phyloP scores from a whole-genome alignment of 1,140 invertebrate species.

The Ladona fulva region DNA sequence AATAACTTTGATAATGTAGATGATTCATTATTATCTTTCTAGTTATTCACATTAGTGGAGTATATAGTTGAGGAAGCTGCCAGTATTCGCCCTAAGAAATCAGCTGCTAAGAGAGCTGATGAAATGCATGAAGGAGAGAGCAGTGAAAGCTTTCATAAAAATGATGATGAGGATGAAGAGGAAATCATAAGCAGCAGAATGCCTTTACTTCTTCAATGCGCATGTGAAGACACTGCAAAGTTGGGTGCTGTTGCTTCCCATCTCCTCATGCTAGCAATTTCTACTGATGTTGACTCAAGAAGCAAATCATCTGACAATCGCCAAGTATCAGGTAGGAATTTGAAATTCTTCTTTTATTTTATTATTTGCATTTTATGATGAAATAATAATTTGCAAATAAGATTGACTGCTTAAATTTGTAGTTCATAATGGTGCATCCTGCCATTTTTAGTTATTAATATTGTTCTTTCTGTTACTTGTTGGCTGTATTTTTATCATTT shows the following conservation, averaged over 20 bases:
- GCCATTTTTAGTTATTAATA: too few relatives aligned
- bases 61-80: slow-evolving; percentile 67
- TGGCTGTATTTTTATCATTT: too few relatives aligned
- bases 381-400: too few relatives aligned
- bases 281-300: not conserved
- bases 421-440: too few relatives aligned
- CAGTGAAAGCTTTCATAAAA: slow-evolving; percentile 12
- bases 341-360: too few relatives aligned
- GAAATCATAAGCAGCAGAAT: slow-evolving; percentile 39
- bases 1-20: too few relatives aligned
- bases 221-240: slow-evolving; percentile 44
- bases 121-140: not conserved
- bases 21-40: not conserved
- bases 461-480: too few relatives aligned
- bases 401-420: too few relatives aligned
- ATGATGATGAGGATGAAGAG: slow-evolving; percentile 9
- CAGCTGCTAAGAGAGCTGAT: slow-evolving; percentile 33
- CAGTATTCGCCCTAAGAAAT: slow-evolving; percentile 32
- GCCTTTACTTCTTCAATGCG: slow-evolving; percentile 58
- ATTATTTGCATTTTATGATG: too few relatives aligned
- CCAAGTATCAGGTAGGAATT: too few relatives aligned
- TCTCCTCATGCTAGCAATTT: slow-evolving; percentile 27
- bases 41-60: slow-evolving; percentile 41
- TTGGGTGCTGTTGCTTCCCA: slow-evolving; percentile 42
- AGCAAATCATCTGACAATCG: not conserved